These are phyloP conservation scores for Tyto alba DNA, from an alignment of 2,113 vertebrate species.

Conservation along the genomic window DNA sequence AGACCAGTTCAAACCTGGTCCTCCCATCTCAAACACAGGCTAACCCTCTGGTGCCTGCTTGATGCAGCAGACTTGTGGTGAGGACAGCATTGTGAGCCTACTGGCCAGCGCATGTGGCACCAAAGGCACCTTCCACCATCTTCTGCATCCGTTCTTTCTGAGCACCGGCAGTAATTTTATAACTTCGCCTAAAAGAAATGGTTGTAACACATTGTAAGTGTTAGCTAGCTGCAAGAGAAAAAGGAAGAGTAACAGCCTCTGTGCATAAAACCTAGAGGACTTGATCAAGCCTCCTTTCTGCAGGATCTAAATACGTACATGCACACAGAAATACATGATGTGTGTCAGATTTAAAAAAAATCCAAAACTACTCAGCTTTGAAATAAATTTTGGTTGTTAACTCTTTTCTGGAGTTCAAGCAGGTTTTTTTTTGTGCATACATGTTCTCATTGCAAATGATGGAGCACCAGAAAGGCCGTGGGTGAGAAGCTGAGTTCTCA, in stretches of 20 bases:
- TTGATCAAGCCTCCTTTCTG: not conserved
- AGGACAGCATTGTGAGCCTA: not conserved
- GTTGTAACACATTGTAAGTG: not conserved
- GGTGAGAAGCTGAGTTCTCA: not conserved
- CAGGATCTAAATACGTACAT: not conserved
- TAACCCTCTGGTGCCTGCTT: not conserved
- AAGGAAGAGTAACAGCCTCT: not conserved
- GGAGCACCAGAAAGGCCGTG: not conserved
- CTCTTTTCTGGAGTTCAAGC: not conserved
- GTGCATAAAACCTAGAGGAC: not conserved
- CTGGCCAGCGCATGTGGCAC: not conserved
- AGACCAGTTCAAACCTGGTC: not conserved
- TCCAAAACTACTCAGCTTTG: not conserved
- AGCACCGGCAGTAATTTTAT: not conserved
- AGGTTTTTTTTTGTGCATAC: not conserved
- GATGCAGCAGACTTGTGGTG: not conserved
- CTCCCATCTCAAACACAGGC: not conserved
- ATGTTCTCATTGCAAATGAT: not conserved
- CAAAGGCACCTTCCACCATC: not conserved
- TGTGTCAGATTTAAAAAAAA: not conserved
- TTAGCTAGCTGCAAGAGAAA: not conserved
- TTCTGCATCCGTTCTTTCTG: not conserved
- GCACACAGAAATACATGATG: not conserved
- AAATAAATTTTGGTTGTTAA: not conserved
- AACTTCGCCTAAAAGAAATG: not conserved